A percentile compares a stretch with the other conserved stretches of the same genome.
Evolutionary conservation across 53 echinoderm and acorn worm genomes (phyloP).

Genomic region (Patiria pectinifera): DNA sequence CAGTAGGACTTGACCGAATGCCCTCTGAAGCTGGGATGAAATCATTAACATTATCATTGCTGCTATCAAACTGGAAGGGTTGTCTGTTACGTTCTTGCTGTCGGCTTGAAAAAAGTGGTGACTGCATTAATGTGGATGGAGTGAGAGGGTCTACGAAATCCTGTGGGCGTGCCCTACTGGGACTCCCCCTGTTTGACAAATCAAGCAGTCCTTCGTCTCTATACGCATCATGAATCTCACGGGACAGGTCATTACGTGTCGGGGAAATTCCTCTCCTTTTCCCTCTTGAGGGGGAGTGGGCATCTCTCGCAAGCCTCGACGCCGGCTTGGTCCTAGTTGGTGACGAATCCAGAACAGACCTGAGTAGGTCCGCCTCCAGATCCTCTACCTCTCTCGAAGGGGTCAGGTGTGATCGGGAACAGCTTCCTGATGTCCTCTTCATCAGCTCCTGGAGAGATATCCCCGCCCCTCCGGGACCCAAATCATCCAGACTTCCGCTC

Average conservation of each 20-base stretch:
- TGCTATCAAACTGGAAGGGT: not conserved
- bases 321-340: constrained; percentile 4
- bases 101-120: not conserved
- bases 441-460: constrained; percentile 74
- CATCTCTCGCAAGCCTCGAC: constrained; percentile 8
- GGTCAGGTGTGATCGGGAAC: constrained; percentile 29
- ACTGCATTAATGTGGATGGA: not conserved
- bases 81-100: not conserved
- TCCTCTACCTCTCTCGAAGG: constrained; percentile 16
- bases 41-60: not conserved
- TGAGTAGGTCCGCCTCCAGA: constrained; percentile 39
- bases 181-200: constrained; percentile 26
- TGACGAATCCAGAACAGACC: constrained; percentile 48
- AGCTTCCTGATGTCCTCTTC: constrained; percentile 54
- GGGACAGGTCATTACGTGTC: constrained; percentile 28
- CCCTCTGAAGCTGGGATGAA: constrained; percentile 8
- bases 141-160: not conserved
- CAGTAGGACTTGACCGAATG: constrained; percentile 5
- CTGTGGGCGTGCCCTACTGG: not conserved
- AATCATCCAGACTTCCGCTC: constrained; percentile 12
- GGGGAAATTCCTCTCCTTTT: not conserved
- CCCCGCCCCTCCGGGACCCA: constrained; percentile 41
- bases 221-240: not conserved
- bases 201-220: constrained; percentile 16
- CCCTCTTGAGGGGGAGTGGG: not conserved